Base-by-base conservation (phyloP, 1,140 invertebrate genomes). In the Prorops nasuta region DNA sequence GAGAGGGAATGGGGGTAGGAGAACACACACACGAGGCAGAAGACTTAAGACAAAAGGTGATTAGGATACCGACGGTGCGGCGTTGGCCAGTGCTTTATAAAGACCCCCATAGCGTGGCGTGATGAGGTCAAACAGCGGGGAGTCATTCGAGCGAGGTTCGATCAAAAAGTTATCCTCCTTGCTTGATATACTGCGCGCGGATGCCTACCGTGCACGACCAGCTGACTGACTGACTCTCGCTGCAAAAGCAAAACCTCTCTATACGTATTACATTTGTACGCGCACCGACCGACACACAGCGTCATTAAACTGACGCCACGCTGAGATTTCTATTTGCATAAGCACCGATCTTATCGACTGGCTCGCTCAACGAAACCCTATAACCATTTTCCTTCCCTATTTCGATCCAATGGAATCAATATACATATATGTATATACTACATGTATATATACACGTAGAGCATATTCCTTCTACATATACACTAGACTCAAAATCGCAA, bases 61-160 rank as follows among this genome's bases (percentile, higher is more conserved):
- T 75, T 71, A 69, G 71, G 65, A 69, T 58, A 57, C 63, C 54
- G 61, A 62, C 50, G 62, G 63, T 49, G 54, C 37, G 36, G 19
- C 14, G 31, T 24, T 43, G 22, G 50, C 53, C 65, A 60, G 57
- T 66, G 64, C 64, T 63, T 62, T 66, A 67, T 67, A 70, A 65
- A 72, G 71, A 72, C 70, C 72, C 72, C 72, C 64, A 71, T 71
- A 66, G 71, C 68, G 71, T 69, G 44, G 67, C 64, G 62, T 72
- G 72, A 75, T 75, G 70, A 75, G 72, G 71, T 75, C 70, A 75
- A 72, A 46, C 72, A 70, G 67, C 72, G 53, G 72, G 72, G 66
- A 72, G 72, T 71, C 68, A 68, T 56, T 58, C 63, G 62, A 65
- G 60, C 60, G 56, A 64, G 54, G 63, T 53, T 64, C 63, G 72